Evolutionary conservation across 2,113 vertebrate species (phyloP).

Genomic region (Tachuris rubrigastra): DNA sequence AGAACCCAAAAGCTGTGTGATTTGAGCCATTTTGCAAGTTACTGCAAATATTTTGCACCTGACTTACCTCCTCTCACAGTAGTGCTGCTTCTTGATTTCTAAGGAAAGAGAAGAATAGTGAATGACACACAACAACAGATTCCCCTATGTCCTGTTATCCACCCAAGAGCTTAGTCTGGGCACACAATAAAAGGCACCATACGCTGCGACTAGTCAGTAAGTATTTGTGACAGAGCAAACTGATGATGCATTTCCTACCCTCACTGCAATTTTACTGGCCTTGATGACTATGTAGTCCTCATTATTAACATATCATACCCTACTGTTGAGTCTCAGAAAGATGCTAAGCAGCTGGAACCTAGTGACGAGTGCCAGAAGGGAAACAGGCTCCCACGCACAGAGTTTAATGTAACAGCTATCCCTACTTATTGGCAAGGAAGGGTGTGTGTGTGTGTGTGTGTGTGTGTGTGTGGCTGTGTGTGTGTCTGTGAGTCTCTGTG

Average conservation of each 20-base stretch:
- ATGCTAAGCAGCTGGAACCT: slow-evolving; percentile 67
- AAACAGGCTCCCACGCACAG: slow-evolving; percentile 58
- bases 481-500: not conserved
- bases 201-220: not conserved
- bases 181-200: not conserved
- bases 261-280: slow-evolving; percentile 28
- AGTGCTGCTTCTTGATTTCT: not conserved
- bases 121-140: not conserved
- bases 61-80: not conserved
- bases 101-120: not conserved
- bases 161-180: not conserved
- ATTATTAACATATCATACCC: slow-evolving; percentile 67
- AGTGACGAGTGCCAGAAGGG: slow-evolving; percentile 40
- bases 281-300: slow-evolving; percentile 18
- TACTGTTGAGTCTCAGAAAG: slow-evolving; percentile 58
- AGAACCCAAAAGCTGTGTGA: not conserved
- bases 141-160: not conserved
- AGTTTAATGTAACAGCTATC: slow-evolving; percentile 46
- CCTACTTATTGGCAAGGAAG: slow-evolving; percentile 28
- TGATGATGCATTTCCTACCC: slow-evolving; percentile 30
- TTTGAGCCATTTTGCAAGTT: not conserved
- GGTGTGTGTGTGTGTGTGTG: not conserved
- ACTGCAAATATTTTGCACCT: not conserved
- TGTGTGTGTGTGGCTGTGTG: not conserved
- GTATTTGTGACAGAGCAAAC: slow-evolving; percentile 42